phyloP scores from a whole-genome alignment of 1,140 invertebrate genomes.

The Physella acuta region DNA sequence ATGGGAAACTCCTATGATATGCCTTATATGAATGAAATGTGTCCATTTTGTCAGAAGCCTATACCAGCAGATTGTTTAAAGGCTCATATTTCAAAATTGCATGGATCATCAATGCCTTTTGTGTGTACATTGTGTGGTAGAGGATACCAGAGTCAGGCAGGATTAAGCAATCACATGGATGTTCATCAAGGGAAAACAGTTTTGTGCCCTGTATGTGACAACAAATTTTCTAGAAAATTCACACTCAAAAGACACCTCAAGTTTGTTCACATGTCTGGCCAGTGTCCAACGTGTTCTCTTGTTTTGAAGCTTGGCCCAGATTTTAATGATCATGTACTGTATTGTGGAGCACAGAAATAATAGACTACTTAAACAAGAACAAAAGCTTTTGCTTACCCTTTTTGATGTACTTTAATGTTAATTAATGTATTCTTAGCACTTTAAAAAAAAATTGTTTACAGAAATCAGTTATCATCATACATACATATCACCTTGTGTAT shows the following conservation, averaged over 20 bases:
- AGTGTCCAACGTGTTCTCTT: constrained; percentile 14
- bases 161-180: constrained; percentile 16
- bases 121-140: constrained; percentile 9
- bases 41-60: background rate
- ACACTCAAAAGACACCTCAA: constrained; percentile 19
- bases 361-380: too few relatives aligned
- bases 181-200: constrained; percentile 11
- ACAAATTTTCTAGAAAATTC: constrained; percentile 16
- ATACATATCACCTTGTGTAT: too few relatives aligned
- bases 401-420: too few relatives aligned
- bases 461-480: too few relatives aligned
- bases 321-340: constrained; percentile 7
- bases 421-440: too few relatives aligned
- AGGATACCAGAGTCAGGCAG: constrained; percentile 14
- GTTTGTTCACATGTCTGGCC: constrained; percentile 7
- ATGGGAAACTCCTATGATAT: background rate
- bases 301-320: constrained; percentile 2
- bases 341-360: background rate
- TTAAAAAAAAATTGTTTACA: too few relatives aligned
- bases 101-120: constrained; percentile 15
- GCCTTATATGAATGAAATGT: background rate
- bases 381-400: too few relatives aligned
- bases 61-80: background rate
- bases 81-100: constrained; percentile 10
- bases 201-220: constrained; percentile 4